These are phyloP conservation scores for Sylvia borin DNA, from an alignment of 2,797 vertebrate species.

Conservation along the genomic window DNA sequence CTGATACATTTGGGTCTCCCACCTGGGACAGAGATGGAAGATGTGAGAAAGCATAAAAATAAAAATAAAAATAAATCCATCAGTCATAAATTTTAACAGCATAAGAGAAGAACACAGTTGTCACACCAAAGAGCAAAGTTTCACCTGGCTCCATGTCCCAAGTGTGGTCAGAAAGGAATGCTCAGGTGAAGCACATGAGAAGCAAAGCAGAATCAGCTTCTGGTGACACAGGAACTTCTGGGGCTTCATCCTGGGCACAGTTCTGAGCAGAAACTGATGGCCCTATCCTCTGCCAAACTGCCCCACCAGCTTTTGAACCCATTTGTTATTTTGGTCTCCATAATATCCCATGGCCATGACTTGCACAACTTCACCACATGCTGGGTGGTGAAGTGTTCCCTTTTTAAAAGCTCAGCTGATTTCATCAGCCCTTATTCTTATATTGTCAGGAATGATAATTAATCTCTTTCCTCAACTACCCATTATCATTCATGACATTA, in stretches of 20 bases:
- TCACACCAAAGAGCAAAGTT: not conserved
- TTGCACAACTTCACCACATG: not conserved
- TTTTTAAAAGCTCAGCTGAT: constrained; percentile 31
- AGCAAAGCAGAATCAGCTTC: not conserved
- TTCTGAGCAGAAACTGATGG: not conserved
- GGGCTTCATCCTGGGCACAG: not conserved
- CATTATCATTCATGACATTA: constrained; percentile 3
- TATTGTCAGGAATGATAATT: constrained; percentile 35
- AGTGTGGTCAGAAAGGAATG: not conserved
- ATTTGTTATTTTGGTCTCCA: not conserved
- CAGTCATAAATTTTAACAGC: not conserved
- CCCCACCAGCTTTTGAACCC: not conserved
- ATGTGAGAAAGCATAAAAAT: not conserved
- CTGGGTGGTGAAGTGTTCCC: constrained; percentile 28
- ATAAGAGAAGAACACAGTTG: not conserved
- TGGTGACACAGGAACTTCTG: not conserved
- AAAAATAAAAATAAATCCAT: not conserved
- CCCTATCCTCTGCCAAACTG: not conserved
- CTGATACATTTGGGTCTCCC: rapidly evolving
- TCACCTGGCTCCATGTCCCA: not conserved
- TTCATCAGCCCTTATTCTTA: constrained; percentile 49
- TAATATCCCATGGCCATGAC: not conserved
- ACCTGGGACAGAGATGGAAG: not conserved
- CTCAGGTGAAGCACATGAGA: not conserved
- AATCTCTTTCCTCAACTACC: constrained; percentile 24